Percentiles rank a stretch among this genome's conserved stretches.
Evolutionary conservation across 2,113 vertebrate genomes (phyloP).

Genomic region (Triplophysa dalaica): DNA sequence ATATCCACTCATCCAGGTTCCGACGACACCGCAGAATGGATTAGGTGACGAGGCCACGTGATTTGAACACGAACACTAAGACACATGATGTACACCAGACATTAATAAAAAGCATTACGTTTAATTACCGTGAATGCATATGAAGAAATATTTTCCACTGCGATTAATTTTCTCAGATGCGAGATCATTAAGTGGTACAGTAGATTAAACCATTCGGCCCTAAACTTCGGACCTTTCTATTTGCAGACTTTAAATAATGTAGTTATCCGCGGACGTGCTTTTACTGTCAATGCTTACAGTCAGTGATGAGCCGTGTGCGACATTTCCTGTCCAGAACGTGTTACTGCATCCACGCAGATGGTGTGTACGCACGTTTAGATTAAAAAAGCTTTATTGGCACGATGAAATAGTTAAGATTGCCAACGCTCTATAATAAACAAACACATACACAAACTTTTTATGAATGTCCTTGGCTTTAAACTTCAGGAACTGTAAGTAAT

Average conservation of each 20-base stretch:
- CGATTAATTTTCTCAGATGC: neutral
- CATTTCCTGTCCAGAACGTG: neutral
- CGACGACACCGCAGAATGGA: conserved; percentile 19
- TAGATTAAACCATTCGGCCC: neutral
- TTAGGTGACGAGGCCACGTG: conserved; percentile 14
- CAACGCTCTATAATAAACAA: too few relatives aligned
- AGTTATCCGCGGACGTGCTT: neutral
- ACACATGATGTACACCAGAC: neutral
- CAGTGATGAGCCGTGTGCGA: neutral
- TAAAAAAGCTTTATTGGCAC: neutral
- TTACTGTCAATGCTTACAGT: neutral
- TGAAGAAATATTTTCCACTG: neutral
- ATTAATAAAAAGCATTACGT: neutral
- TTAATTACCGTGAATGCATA: neutral
- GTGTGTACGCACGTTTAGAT: neutral
- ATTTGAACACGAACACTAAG: conserved; percentile 15
- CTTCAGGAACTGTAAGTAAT: too few relatives aligned
- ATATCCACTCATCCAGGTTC: conserved; percentile 13
- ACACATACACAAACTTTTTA: too few relatives aligned
- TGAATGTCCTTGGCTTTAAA: too few relatives aligned
- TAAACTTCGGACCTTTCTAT: neutral
- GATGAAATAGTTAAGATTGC: too few relatives aligned
- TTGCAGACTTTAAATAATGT: neutral
- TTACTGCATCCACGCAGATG: neutral
- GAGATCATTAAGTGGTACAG: neutral